Base-by-base conservation (phyloP, 2,797 vertebrate species). In the Hafferia zeledoni region DNA sequence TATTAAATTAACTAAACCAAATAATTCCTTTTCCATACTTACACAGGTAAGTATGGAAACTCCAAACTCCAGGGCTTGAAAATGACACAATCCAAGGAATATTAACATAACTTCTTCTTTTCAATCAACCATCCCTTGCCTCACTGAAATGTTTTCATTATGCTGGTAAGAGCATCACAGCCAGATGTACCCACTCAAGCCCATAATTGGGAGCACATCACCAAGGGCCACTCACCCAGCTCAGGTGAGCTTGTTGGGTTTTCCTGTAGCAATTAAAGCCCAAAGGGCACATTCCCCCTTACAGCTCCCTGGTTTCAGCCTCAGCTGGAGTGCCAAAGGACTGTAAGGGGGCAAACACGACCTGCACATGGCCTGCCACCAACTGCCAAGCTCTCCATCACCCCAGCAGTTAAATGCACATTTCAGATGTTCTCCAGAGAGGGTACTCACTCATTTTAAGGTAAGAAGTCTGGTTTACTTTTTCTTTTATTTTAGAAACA, bases 401-500 rank as follows among this genome's bases (percentile, higher is more conserved):
- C 28, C 39, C 6, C 22, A 20, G 13, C 28, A 20, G 10, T 3
- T 37, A 13, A 37, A 9, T 4, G 0, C 6, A 8, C 4, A 6
- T 3, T 17, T 13, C 1, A 23, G 1, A 8, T 16, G 6, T 17
- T 35, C 8, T 1, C 27, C 3, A 1, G 4, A 5, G 5, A 46
- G 19, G 0, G 0, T 18, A 1, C 0, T 8, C 23, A 3, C 1
- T 31, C 1, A 0, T 4, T 4, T 1, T 3, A 3, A 39, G 3
- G 11, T 3, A 55, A 33, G 1, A 15, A 2, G 0, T 2, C 0
- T 0, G 0, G 5, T 39, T 18, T 9, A 0, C 0, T 12, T 23
- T 1, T 6, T 4, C 0, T 1, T 0, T 0, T 3, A 1, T 3
- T 74, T 35, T 17, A 0, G 0, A 1, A 27, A 0, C 0, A 44